A percentile compares a stretch with the other conserved stretches of the same genome.
Evolutionary conservation across 2,797 vertebrate genomes (phyloP).

Genomic region (Meda fulgida): DNA sequence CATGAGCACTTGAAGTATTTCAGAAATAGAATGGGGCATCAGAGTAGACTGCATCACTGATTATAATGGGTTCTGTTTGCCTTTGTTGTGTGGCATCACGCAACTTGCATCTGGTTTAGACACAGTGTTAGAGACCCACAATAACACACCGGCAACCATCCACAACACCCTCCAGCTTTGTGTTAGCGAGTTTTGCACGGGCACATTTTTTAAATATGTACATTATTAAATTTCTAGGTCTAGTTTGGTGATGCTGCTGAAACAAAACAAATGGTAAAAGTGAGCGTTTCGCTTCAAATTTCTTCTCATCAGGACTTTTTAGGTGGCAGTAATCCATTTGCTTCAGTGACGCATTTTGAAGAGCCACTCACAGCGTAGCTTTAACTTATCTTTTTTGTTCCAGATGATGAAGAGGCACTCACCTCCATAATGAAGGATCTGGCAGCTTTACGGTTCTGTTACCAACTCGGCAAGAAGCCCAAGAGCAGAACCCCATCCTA

Average conservation of each 20-base stretch:
- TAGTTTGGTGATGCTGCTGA: not conserved
- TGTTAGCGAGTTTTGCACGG: not conserved
- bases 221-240: not conserved
- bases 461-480: slow-evolving; percentile 83
- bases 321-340: not conserved
- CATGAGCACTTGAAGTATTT: not conserved
- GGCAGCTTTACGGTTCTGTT: slow-evolving; percentile 87
- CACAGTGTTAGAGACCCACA: not conserved
- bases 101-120: not conserved
- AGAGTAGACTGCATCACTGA: not conserved
- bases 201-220: not conserved
- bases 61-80: not conserved
- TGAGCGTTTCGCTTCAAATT: not conserved
- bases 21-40: not conserved
- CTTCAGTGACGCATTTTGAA: not conserved
- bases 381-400: slow-evolving; percentile 38
- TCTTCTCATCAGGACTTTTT: not conserved
- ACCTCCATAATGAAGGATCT: slow-evolving; percentile 96
- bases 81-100: not conserved
- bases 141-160: not conserved
- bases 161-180: not conserved
- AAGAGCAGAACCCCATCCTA: slow-evolving; percentile 81
- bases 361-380: not conserved
- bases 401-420: slow-evolving; percentile 91
- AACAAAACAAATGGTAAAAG: not conserved